These are phyloP conservation scores for Antechinus stuartii DNA, from an alignment of 2,113 vertebrate species.

Conservation along the genomic window DNA sequence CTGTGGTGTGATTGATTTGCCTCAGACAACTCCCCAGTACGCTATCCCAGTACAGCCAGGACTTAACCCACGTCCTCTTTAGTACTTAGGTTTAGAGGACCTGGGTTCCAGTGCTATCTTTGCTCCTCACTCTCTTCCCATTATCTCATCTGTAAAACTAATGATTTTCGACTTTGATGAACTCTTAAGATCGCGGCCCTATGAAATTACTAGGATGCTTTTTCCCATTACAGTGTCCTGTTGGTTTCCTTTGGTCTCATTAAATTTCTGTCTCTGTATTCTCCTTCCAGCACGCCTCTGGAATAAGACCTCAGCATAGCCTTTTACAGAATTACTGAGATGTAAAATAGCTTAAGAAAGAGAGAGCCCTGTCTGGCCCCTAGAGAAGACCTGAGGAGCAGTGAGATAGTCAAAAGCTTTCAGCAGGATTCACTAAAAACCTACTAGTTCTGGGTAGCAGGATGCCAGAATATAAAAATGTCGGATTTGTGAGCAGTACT, in stretches of 20 bases:
- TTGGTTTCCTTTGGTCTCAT: not conserved
- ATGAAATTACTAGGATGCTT: not conserved
- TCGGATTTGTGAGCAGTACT: not conserved
- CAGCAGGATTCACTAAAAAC: not conserved
- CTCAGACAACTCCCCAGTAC: not conserved
- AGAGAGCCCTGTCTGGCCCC: not conserved
- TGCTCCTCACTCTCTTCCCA: not conserved
- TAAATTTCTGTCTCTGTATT: constrained; percentile 20
- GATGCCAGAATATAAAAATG: not conserved
- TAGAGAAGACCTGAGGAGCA: constrained; percentile 20
- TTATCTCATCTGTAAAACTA: not conserved
- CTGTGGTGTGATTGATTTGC: not conserved
- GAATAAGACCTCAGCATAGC: not conserved
- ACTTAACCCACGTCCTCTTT: not conserved
- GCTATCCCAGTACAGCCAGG: too few species aligned
- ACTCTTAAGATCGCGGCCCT: not conserved
- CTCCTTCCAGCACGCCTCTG: not conserved
- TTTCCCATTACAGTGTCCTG: constrained; percentile 9
- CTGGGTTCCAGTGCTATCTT: not conserved
- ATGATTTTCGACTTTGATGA: not conserved
- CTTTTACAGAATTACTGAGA: constrained; percentile 30
- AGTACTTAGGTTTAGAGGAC: not conserved
- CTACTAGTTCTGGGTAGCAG: not conserved
- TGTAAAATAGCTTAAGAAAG: constrained; percentile 1
- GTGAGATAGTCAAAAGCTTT: not conserved